phyloP scores from a whole-genome alignment of 2,113 vertebrate genomes.

The Eurystomus gularis region DNA sequence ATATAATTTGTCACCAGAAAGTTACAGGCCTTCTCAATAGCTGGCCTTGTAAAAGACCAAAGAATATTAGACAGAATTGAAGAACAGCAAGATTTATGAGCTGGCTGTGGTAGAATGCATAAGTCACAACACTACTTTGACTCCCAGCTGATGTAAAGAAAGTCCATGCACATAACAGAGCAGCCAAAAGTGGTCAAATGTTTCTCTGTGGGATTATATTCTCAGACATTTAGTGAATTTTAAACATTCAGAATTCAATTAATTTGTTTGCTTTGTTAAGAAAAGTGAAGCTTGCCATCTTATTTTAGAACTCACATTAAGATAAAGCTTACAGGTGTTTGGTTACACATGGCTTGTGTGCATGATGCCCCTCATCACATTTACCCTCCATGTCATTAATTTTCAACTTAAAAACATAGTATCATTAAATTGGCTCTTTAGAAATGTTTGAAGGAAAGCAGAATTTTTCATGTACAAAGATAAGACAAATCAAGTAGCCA shows the following conservation, averaged over 20 bases:
- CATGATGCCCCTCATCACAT: neutral
- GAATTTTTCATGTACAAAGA: neutral
- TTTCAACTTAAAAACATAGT: neutral
- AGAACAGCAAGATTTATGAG: neutral
- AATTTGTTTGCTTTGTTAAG: neutral
- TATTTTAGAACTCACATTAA: neutral
- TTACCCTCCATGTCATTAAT: neutral
- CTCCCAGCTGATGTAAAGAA: neutral
- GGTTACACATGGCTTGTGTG: neutral
- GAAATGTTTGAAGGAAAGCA: neutral
- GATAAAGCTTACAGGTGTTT: neutral
- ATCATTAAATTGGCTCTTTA: neutral
- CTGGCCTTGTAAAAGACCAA: neutral
- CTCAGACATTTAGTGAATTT: neutral
- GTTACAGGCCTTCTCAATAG: neutral
- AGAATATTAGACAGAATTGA: neutral
- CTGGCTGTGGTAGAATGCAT: neutral
- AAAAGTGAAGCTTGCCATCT: neutral
- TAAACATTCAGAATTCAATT: neutral
- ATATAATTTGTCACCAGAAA: neutral
- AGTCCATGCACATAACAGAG: accelerated
- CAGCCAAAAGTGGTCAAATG: neutral
- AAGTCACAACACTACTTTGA: neutral
- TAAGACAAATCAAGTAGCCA: neutral
- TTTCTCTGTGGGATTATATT: neutral